Base-by-base conservation (phyloP, 2,113 vertebrate genomes). In the Hiodon tergisus region DNA sequence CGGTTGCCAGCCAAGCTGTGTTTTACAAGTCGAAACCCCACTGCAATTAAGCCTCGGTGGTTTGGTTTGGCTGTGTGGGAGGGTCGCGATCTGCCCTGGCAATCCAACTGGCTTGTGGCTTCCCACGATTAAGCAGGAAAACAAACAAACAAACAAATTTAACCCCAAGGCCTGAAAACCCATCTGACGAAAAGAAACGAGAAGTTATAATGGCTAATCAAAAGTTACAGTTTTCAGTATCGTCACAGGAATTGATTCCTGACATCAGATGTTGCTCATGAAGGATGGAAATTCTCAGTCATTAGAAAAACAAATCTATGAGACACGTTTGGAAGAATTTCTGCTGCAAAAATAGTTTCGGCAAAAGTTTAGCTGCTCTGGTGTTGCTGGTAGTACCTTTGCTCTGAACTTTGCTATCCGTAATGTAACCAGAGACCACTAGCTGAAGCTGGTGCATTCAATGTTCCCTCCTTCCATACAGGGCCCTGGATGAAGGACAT, bases 11-110 rank as follows among this genome's bases (percentile, higher is more conserved):
- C 83, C 86, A 86, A 85, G 82, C 82, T 83, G 85, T 88, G 85
- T 89, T 90, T 90, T 90, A 90, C 87, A 88, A 90, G 84, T 87
- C 79, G 82, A 87, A 88, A 88, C 81, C 86, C 83, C 83, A 81
- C 75, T 75, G 83, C 86, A 87, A 87, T 89, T 85, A 87, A 87
- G 79, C 81, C 75, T 81, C 77, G 13, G 83, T 81, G 88, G 85
- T 86, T 86, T 53, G 84, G 85, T 83, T 85, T 89, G 85, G 86
- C 84, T 54, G 10, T 13, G 69, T 51, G 69, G 71, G 78, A 84
- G 83, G 54, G 76, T 80, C 75, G 74, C 72, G 74, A 69, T 76
- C 76, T 77, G 72, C 76, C 68, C 74, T 80, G 68, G 62, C 71
- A 78, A 76, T 48, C 71, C 59, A 74, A 67, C 67, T 81, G 14